Percentiles rank a stretch among this genome's conserved stretches.
phyloP scores from a whole-genome alignment of 2,113 vertebrate species.

The Odobenus rosmarus region DNA sequence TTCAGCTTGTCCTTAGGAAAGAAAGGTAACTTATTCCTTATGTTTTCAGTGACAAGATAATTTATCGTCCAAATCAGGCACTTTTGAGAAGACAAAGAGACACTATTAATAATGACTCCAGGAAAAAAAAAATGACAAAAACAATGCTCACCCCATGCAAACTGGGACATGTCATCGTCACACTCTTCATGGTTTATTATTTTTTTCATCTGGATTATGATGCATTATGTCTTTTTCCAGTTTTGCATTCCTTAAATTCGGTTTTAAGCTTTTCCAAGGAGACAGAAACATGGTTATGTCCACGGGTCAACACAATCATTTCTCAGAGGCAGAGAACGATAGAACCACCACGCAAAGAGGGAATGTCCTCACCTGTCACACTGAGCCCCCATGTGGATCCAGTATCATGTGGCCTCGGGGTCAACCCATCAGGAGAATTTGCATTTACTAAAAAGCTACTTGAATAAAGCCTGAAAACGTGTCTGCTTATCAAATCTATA shows the following conservation, averaged over 20 bases:
- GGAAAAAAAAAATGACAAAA: not conserved
- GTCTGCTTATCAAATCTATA: not conserved
- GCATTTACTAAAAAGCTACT: not conserved
- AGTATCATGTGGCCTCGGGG: accelerated
- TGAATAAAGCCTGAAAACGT: not conserved
- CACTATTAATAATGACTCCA: conserved; percentile 52
- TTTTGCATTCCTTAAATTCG: not conserved
- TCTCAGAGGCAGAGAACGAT: not conserved
- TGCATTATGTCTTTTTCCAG: not conserved
- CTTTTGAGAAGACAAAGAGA: conserved; percentile 15
- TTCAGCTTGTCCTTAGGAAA: conserved; percentile 42
- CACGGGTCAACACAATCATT: not conserved
- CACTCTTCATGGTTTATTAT: not conserved
- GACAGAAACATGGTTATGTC: not conserved
- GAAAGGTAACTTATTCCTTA: not conserved
- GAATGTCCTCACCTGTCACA: not conserved
- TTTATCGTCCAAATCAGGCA: conserved; percentile 50
- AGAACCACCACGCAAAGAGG: not conserved
- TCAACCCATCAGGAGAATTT: not conserved
- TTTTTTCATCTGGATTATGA: not conserved
- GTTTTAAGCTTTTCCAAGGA: not conserved
- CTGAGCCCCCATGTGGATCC: not conserved
- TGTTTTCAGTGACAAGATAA: conserved; percentile 53
- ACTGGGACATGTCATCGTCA: not conserved
- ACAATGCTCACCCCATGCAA: not conserved